Evolutionary conservation across 1,140 invertebrate species (phyloP).

Genomic region (Ylistrum balloti): DNA sequence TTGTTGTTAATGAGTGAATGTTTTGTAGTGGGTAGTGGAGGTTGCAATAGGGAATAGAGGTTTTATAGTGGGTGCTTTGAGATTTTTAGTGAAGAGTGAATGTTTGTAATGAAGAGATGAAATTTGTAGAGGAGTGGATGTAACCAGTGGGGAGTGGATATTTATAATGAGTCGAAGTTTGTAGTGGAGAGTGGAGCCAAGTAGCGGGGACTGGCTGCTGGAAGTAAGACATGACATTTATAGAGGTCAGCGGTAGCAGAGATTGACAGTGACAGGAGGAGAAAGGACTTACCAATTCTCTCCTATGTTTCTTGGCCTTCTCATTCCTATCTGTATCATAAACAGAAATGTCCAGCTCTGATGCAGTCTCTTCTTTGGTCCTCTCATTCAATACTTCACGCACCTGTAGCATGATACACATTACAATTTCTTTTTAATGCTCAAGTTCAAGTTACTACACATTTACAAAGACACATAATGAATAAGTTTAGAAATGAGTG

Average conservation of each 20-base stretch:
- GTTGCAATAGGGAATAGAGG: too few species aligned
- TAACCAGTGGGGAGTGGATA: not conserved
- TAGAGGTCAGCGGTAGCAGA: not conserved
- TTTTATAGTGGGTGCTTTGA: not conserved
- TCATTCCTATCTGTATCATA: slow-evolving; percentile 83
- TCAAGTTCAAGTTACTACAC: too few species aligned
- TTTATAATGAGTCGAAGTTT: not conserved
- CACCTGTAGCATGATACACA: slow-evolving; percentile 67
- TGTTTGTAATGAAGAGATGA: not conserved
- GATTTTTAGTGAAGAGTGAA: not conserved
- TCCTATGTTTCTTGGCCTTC: slow-evolving; percentile 81
- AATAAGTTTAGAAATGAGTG: not conserved
- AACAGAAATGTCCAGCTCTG: slow-evolving; percentile 81
- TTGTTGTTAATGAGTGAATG: not conserved
- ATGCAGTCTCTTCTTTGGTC: slow-evolving; percentile 78
- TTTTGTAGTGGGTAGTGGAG: not conserved
- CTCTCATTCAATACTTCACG: slow-evolving; percentile 78
- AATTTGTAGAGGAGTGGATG: not conserved
- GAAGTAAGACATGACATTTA: not conserved
- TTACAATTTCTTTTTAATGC: too few species aligned
- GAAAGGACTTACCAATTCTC: slow-evolving; percentile 78
- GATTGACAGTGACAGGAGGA: not conserved
- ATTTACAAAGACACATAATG: not conserved
- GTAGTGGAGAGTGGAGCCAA: not conserved
- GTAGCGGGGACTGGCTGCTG: not conserved